Conservation (phyloP, 1,140 invertebrate genomes). For the Drosophila subobscura region DNA sequence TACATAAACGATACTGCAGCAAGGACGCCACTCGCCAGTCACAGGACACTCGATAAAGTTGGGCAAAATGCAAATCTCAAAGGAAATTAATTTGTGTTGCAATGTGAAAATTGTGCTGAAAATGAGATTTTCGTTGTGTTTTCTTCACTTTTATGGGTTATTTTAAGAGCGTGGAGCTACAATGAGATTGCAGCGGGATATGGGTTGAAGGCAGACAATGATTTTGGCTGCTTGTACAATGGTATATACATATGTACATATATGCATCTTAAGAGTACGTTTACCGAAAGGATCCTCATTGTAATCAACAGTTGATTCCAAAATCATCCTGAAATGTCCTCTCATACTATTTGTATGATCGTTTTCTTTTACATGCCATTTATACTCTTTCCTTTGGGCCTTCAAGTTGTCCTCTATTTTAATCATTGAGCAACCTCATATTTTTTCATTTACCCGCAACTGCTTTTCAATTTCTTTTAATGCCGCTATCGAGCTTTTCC, state of each 20-base stretch:
- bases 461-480: neutral
- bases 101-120: slow-evolving; percentile 75
- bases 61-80: slow-evolving; percentile 72
- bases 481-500: neutral
- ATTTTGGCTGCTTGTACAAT: no score
- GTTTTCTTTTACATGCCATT: no score
- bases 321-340: no score
- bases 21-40: slow-evolving; percentile 36
- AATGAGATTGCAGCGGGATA: no score
- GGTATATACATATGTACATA: no score
- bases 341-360: no score
- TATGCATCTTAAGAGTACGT: no score
- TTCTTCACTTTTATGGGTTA: slow-evolving; percentile 15
- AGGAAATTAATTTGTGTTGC: slow-evolving; percentile 80
- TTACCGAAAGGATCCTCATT: no score
- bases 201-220: no score
- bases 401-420: neutral
- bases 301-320: no score
- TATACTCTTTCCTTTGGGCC: no score
- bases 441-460: neutral
- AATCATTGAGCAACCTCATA: neutral
- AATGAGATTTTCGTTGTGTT: slow-evolving; percentile 60
- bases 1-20: slow-evolving; percentile 73
- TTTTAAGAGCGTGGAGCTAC: neutral
- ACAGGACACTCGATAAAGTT: slow-evolving; percentile 72